Percentiles rank a stretch among this genome's conserved stretches.
phyloP scores from a whole-genome alignment of 1,140 invertebrate genomes.

The Hyphantria cunea region DNA sequence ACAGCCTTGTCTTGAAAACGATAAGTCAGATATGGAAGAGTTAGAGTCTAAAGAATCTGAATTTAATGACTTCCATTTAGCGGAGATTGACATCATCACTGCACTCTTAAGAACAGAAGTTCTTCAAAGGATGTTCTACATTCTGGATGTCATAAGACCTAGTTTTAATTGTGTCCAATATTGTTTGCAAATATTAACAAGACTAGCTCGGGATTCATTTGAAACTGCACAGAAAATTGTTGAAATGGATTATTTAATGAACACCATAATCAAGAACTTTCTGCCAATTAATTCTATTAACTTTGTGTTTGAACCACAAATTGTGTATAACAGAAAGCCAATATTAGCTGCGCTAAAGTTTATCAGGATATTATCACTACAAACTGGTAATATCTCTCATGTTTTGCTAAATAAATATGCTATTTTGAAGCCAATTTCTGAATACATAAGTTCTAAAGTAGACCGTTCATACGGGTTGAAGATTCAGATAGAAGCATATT shows the following conservation, averaged over 20 bases:
- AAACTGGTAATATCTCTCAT: constrained; percentile 67
- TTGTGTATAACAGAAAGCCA: constrained; percentile 73
- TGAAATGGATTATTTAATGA: constrained; percentile 82
- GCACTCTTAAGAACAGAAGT: constrained; percentile 90
- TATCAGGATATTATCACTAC: constrained; percentile 75
- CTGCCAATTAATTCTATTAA: constrained; percentile 77
- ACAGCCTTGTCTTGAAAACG: constrained; percentile 84
- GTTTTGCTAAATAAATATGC: constrained; percentile 71
- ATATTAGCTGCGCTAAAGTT: constrained; percentile 80
- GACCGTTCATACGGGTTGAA: constrained; percentile 77
- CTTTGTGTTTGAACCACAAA: constrained; percentile 54
- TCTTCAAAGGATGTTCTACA: constrained; percentile 87
- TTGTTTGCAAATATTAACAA: constrained; percentile 87
- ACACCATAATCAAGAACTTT: constrained; percentile 83
- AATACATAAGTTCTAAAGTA: constrained; percentile 77
- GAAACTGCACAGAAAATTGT: constrained; percentile 83
- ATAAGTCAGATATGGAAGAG: constrained; percentile 79
- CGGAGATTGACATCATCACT: constrained; percentile 88
- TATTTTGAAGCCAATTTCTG: constrained; percentile 72
- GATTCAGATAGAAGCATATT: constrained; percentile 84
- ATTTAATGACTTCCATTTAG: constrained; percentile 92
- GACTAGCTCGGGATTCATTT: constrained; percentile 86
- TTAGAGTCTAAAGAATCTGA: constrained; percentile 85
- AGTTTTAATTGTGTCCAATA: constrained; percentile 85
- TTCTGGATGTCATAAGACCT: constrained; percentile 85